Base-by-base conservation (phyloP, 2,113 vertebrate genomes). In the Channa argus region DNA sequence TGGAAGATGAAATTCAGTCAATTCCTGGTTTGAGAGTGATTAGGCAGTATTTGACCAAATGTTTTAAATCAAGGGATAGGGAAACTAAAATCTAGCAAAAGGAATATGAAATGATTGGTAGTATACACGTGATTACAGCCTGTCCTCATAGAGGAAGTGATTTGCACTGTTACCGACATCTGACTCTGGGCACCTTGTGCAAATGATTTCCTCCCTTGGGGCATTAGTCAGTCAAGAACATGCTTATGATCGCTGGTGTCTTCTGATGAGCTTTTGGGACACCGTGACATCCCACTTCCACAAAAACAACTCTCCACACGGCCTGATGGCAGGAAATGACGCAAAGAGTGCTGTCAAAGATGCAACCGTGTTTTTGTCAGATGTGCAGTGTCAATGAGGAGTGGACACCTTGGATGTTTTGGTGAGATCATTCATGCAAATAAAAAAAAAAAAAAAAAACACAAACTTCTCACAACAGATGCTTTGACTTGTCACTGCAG, bases 201-300 rank as follows among this genome's bases (percentile, higher is more conserved):
- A 80, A 64, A 84, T 84, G 72, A 81, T 87, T 94, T 89, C 89
- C 89, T 90, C 87, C 71, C 82, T 37, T 2, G 79, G 71, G 84
- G 44, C 38, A 5, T 76, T 70, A 63, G 67, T 84, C 63, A 63
- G 5, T 83, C 69, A 79, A 82, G 68, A 79, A 61, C 53, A 39
- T 43, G 43, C 74, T 54, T 74, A 64, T 82, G 88, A 87, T 88
- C 84, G 76, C 74, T 63, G 51, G 24, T 79, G 75, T 91, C 82
- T 90, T 90, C 71, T 71, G 77, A 86, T 84, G 78, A 67, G 77
- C 63, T 59, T 74, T 83, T 82, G 86, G 84, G 85, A 89, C 53
- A 67, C 51, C 11, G 60, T 43, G 6, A 82, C 71, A 75, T 84
- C 85, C 82, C 55, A 78, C 77, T 86, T 92, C 84, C 87, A 86